Evolutionary conservation across 2,888 invertebrate species (phyloP).

Genomic region (Anthoptus insignis): DNA sequence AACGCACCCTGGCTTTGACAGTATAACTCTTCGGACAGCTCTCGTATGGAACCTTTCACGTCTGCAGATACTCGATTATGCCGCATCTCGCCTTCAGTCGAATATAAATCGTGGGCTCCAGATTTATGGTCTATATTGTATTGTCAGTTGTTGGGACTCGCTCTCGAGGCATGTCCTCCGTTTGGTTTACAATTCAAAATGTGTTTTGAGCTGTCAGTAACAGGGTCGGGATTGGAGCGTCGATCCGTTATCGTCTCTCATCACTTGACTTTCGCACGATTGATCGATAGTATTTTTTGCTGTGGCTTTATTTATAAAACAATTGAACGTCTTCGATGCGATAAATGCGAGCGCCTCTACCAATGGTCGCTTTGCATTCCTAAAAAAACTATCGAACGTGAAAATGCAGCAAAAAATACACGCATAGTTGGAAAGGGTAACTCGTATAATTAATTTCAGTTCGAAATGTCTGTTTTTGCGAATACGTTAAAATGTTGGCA

Average conservation of each 20-base stretch:
- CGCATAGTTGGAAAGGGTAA: slow-evolving; percentile 47
- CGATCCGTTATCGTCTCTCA: slow-evolving; percentile 67
- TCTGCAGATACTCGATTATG: slow-evolving; percentile 79
- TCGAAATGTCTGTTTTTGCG: slow-evolving; percentile 46
- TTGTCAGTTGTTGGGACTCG: slow-evolving; percentile 43
- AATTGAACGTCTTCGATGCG: slow-evolving; percentile 80
- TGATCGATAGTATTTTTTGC: slow-evolving; percentile 87
- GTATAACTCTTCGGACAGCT: slow-evolving; percentile 86
- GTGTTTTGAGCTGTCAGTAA: slow-evolving; percentile 53
- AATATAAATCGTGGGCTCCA: slow-evolving; percentile 51
- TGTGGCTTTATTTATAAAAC: slow-evolving; percentile 85
- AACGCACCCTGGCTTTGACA: slow-evolving; percentile 81
- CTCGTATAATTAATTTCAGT: slow-evolving; percentile 52
- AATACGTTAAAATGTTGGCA: slow-evolving; percentile 8
- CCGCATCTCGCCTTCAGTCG: slow-evolving; percentile 58
- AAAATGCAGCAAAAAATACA: slow-evolving; percentile 52
- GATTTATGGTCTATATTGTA: slow-evolving; percentile 56
- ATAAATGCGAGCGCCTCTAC: slow-evolving; percentile 79
- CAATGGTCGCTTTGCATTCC: slow-evolving; percentile 63
- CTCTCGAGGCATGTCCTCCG: slow-evolving; percentile 53
- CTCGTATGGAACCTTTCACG: slow-evolving; percentile 84
- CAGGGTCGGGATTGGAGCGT: slow-evolving; percentile 55
- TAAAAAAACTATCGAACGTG: slow-evolving; percentile 56
- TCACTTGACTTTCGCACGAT: slow-evolving; percentile 85
- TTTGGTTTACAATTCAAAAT: slow-evolving; percentile 48